Evolutionary conservation across 64 coral and sea anemone genomes (phyloP).

Genomic region (Dendrophyllia cribrosa): DNA sequence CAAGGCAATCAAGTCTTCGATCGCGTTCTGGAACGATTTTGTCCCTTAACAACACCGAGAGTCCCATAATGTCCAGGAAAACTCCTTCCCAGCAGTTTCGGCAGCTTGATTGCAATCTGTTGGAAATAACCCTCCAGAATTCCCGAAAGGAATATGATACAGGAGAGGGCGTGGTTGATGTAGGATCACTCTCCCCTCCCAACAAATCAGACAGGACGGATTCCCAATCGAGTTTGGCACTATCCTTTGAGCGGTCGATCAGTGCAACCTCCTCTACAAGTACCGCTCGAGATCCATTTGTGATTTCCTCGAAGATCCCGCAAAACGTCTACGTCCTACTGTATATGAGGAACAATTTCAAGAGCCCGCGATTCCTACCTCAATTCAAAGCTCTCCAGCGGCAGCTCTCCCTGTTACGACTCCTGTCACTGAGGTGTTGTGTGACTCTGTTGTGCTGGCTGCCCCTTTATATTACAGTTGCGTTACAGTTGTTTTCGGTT

Average conservation of each 20-base stretch:
- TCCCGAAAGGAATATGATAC: not conserved
- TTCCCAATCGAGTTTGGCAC: not conserved
- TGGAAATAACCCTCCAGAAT: not conserved
- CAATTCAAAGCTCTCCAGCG: too few species aligned
- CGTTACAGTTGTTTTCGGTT: not conserved
- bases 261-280: not conserved
- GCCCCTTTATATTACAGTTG: not conserved
- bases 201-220: not conserved
- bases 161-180: not conserved
- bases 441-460: conserved; percentile 2
- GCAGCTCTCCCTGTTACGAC: not conserved
- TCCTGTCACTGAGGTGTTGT: not conserved
- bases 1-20: not conserved
- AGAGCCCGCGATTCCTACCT: not conserved
- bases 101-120: not conserved
- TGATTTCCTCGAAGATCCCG: not conserved
- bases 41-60: not conserved
- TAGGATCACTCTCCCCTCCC: not conserved
- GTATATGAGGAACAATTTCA: not conserved
- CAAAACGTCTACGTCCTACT: too few species aligned
- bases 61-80: not conserved
- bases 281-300: too few species aligned
- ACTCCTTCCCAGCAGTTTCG: not conserved
- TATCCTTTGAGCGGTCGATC: not conserved
- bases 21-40: not conserved